Percentiles rank a stretch among this genome's conserved stretches.
phyloP scores from a whole-genome alignment of 2,797 vertebrate species.

The Eleutherodactylus coqui region DNA sequence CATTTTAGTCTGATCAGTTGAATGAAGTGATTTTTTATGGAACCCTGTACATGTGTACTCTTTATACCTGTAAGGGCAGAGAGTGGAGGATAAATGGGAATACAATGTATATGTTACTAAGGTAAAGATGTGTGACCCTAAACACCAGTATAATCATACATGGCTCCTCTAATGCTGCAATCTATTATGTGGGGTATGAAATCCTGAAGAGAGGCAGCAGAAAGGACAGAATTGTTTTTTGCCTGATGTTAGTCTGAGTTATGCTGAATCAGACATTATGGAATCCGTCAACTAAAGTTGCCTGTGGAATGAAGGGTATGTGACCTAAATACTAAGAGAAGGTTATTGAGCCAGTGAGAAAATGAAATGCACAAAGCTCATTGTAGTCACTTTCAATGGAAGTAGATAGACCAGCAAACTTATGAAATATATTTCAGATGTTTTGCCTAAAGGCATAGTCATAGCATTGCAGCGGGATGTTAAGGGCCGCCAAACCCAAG shows the following conservation, averaged over 20 bases:
- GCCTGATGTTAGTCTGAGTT: neutral
- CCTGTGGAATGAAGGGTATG: conserved; percentile 55
- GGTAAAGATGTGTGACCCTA: neutral
- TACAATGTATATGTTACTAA: neutral
- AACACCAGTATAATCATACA: neutral
- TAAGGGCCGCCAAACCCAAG: neutral
- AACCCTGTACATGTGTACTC: neutral
- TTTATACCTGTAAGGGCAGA: neutral
- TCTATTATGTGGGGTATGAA: neutral
- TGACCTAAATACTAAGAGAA: conserved; percentile 54
- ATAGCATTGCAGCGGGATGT: neutral
- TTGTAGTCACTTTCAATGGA: conserved; percentile 30
- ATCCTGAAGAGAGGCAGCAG: neutral
- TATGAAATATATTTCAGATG: neutral
- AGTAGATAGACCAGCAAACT: neutral
- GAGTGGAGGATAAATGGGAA: neutral
- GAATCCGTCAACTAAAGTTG: conserved; percentile 31
- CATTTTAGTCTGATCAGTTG: neutral
- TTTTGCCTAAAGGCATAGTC: neutral
- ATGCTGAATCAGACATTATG: conserved; percentile 31
- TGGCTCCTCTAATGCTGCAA: neutral
- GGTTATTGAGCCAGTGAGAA: conserved; percentile 13
- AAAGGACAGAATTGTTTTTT: neutral
- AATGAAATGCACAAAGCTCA: conserved; percentile 27
- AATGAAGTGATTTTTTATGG: neutral